phyloP scores from a whole-genome alignment of 30 jellyfish, hydroid and myxozoan genomes.

The Cassiopea andromeda region DNA sequence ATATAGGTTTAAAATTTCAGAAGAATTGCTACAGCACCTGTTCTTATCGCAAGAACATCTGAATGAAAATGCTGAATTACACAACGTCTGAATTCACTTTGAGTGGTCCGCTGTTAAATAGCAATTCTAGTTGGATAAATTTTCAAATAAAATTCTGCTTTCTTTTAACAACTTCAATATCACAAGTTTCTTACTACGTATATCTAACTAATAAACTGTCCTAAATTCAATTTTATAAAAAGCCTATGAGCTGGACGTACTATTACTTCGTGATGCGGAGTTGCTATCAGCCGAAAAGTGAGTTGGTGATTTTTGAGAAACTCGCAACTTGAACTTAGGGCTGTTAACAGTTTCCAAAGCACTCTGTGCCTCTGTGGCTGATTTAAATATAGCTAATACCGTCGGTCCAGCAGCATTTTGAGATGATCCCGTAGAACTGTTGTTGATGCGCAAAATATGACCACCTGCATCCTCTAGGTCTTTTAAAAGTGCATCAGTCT shows the following conservation, averaged over 20 bases:
- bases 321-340: conserved; percentile 92
- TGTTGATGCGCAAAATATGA: conserved; percentile 82
- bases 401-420: conserved; percentile 84
- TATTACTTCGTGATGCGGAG: conserved; percentile 54
- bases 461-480: conserved; percentile 86
- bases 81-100: conserved; percentile 13
- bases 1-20: too few species aligned
- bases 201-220: conserved; percentile 61
- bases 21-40: too few species aligned
- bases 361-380: conserved; percentile 91
- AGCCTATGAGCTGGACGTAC: conserved; percentile 74
- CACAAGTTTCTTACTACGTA: conserved; percentile 21
- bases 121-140: conserved; percentile 38
- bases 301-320: conserved; percentile 95
- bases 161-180: conserved; percentile 43
- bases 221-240: conserved; percentile 47
- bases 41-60: not conserved
- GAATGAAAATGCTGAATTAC: conserved; percentile 12
- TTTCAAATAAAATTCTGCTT: conserved; percentile 65
- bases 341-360: conserved; percentile 85
- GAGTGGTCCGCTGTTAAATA: conserved; percentile 21
- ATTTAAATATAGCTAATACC: conserved; percentile 86
- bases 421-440: conserved; percentile 75
- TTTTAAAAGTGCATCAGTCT: conserved; percentile 74
- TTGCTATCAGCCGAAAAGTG: conserved; percentile 78